Percentiles rank a stretch among this genome's conserved stretches.
Conservation (phyloP, 2,888 invertebrate species). For the Lasioglossum oenotherae region DNA sequence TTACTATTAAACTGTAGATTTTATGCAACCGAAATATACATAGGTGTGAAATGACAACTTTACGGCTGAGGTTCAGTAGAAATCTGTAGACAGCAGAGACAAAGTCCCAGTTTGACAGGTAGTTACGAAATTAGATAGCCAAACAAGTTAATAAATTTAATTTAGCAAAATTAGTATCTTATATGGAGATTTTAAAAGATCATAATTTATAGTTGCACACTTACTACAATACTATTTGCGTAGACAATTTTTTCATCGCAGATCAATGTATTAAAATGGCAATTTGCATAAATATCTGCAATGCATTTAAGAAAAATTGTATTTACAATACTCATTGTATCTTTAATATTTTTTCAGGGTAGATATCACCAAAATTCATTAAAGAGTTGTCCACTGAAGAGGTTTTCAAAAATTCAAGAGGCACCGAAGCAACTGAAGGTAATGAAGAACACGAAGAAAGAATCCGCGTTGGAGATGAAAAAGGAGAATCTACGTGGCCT, state of each 20-base stretch:
- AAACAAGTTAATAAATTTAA: not conserved
- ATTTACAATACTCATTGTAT: not conserved
- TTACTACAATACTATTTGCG: too few species aligned
- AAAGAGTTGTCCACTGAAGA: not conserved
- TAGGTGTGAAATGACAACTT: not conserved
- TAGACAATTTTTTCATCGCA: not conserved
- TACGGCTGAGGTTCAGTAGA: not conserved
- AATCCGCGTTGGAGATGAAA: not conserved
- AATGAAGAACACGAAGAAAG: not conserved
- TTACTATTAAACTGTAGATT: not conserved
- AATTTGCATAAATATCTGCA: not conserved
- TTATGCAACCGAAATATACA: not conserved
- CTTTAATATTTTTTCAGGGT: not conserved
- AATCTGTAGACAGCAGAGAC: not conserved
- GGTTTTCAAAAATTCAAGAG: not conserved
- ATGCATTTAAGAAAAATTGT: not conserved
- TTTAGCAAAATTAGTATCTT: not conserved
- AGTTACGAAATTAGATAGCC: not conserved
- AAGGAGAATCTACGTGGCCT: slow-evolving; percentile 17
- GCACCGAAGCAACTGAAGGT: not conserved
- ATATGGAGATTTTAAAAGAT: not conserved
- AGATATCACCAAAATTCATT: not conserved
- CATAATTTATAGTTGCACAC: not conserved
- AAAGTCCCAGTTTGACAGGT: not conserved
- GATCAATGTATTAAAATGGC: not conserved